Evolutionary conservation across 2,888 invertebrate genomes (phyloP), one percentile per base, ranked within the genome.

Genomic region (Pecten maximus): DNA sequence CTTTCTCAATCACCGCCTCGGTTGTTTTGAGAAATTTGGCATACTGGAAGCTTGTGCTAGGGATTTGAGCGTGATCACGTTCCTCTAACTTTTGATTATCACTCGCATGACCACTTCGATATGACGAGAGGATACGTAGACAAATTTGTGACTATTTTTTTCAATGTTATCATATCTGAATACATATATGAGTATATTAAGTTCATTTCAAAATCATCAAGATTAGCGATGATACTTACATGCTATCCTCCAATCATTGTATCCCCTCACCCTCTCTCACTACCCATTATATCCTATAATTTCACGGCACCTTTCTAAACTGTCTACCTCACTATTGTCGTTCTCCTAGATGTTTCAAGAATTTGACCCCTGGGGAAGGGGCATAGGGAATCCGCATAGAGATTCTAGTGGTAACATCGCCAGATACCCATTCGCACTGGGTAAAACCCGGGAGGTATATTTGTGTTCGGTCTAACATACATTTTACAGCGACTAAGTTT

Each of bases 361-460:
- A 16, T 91, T 39, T 88, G 60, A 90, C 89, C 91, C 91, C 3
- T 91, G 91, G 91, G 91, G 91, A 40, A 90, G 90, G 88, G 91
- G 91, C 35, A 74, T 54, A 10, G 91, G 91, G 16, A 90, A 90
- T 54, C 90, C 91, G 12, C 39, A 48, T 40, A 86, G 89, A 35
- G 74, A 74, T 74, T 74, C 74, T 15, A 10, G 2, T 74, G 74
- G 74, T 74, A 74, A 74, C 35, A 10, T 74, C 35, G 74, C 74
- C 23, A 19, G 74, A 74, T 74, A 74, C 74, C 74, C 28, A 74
- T 74, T 74, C 28, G 28, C 28, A 35, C 8, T 74, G 74, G 74
- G 74, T 35, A 74, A 28, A 74, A 6, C 74, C 35, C 74, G 28
- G 74, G 74, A 74, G 74, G 74, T 74, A 74, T 74, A 74, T 74